Evolutionary conservation across 2,113 vertebrate species (phyloP).

Genomic region (Scomber scombrus): DNA sequence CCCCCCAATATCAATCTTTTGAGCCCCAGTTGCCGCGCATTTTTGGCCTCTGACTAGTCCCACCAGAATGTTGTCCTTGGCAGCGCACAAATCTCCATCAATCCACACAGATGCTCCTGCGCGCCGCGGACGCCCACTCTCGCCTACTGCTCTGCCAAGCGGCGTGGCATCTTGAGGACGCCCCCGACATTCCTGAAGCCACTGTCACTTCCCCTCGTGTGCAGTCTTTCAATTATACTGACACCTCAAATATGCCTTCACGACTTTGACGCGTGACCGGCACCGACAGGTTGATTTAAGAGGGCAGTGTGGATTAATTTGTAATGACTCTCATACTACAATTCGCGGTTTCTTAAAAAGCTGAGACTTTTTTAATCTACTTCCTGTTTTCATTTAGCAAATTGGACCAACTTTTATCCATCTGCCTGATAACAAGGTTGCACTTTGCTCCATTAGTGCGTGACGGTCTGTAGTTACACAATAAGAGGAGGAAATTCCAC

Average conservation of each 20-base stretch:
- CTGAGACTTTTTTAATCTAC: background rate
- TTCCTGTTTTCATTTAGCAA: background rate
- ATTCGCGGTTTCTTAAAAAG: background rate
- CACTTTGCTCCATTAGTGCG: constrained; percentile 25
- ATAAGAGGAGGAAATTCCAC: constrained; percentile 66
- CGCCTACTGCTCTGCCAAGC: constrained; percentile 59
- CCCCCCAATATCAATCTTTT: constrained; percentile 23
- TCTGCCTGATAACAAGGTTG: constrained; percentile 2
- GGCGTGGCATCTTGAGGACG: constrained; percentile 63
- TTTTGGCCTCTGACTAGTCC: constrained; percentile 66
- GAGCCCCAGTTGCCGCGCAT: constrained; percentile 50
- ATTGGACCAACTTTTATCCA: background rate
- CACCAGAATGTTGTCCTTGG: constrained; percentile 54
- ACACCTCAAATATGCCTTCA: constrained; percentile 26
- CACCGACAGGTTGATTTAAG: background rate
- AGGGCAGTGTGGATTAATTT: background rate
- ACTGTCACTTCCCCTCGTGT: constrained; percentile 76
- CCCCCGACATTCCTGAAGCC: constrained; percentile 76
- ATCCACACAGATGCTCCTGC: constrained; percentile 61
- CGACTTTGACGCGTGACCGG: constrained; percentile 1
- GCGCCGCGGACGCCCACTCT: constrained; percentile 72
- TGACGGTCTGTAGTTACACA: constrained; percentile 1
- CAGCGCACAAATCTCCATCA: constrained; percentile 37
- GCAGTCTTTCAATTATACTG: constrained; percentile 20
- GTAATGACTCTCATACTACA: background rate